Evolutionary conservation across 2,888 invertebrate species (phyloP).

Genomic region (Parnassius smintheus): DNA sequence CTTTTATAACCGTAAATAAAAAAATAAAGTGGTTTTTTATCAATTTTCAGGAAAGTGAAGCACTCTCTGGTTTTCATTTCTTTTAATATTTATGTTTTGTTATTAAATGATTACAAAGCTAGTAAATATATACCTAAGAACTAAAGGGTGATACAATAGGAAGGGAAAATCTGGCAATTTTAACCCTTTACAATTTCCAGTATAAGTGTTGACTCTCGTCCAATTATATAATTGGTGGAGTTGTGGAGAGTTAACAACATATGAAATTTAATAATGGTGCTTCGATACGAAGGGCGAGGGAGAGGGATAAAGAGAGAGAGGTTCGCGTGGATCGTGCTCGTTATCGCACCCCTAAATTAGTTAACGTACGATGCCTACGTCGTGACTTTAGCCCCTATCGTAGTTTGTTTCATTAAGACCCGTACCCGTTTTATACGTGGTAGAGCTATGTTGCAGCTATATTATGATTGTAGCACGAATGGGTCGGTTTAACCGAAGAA

Average conservation of each 20-base stretch:
- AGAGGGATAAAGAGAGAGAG: background rate
- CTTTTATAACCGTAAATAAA: no score
- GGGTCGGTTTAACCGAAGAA: no score
- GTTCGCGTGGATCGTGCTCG: background rate
- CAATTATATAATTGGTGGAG: background rate
- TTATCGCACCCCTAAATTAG: background rate
- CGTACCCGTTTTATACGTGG: no score
- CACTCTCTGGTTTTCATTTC: no score
- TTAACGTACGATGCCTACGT: background rate
- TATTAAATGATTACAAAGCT: no score
- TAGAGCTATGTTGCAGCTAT: no score
- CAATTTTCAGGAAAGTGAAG: no score
- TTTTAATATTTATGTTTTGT: no score
- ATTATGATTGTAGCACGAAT: no score
- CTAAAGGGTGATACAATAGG: background rate
- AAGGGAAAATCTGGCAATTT: background rate
- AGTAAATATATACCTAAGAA: no score
- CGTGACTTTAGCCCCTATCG: background rate
- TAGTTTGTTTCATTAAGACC: no score
- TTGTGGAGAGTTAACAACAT: background rate
- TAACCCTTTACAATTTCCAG: background rate
- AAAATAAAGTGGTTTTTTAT: no score
- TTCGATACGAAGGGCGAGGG: background rate
- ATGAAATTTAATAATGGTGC: background rate
- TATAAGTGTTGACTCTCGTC: background rate